Percentiles rank a stretch among this genome's conserved stretches.
Evolutionary conservation across 2,888 invertebrate species (phyloP).

Genomic region (Leptopilina syphax): DNA sequence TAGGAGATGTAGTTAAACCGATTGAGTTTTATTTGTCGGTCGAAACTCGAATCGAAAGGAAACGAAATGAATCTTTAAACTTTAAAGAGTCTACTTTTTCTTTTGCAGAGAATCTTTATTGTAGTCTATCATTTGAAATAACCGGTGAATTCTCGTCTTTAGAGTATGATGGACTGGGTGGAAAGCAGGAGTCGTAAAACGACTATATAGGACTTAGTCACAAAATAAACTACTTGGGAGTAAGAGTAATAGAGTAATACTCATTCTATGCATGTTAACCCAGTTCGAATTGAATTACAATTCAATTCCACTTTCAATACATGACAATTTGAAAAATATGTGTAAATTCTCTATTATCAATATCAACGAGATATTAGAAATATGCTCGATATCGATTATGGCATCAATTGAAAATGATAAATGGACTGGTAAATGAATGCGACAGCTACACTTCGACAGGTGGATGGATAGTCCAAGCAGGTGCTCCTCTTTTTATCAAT

Average conservation of each 20-base stretch:
- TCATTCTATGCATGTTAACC: conserved; percentile 18
- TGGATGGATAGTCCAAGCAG: conserved; percentile 17
- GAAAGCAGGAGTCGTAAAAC: conserved; percentile 23
- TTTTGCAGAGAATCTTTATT: conserved; percentile 13
- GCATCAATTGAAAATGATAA: conserved; percentile 20
- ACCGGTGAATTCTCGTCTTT: conserved; percentile 22
- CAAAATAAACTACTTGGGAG: conserved; percentile 21
- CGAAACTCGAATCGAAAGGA: conserved; percentile 2
- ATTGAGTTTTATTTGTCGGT: not conserved
- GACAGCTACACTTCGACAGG: conserved; percentile 12
- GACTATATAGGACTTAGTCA: conserved; percentile 12
- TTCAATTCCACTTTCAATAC: not conserved
- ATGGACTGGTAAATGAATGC: not conserved
- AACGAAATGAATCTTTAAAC: conserved; percentile 4
- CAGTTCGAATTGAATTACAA: conserved; percentile 10
- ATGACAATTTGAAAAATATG: conserved; percentile 3
- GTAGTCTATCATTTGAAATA: conserved; percentile 26
- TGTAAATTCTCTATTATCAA: not conserved
- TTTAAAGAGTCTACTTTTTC: conserved; percentile 13
- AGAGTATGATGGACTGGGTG: conserved; percentile 19
- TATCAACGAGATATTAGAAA: not conserved
- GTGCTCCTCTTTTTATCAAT: not conserved
- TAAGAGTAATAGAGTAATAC: not conserved
- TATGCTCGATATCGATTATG: not conserved
- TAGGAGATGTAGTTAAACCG: conserved; percentile 1